Evolutionary conservation across 2,888 invertebrate species (phyloP), one percentile per base, ranked within the genome.

Genomic region (Caenorhabditis imperialis): DNA sequence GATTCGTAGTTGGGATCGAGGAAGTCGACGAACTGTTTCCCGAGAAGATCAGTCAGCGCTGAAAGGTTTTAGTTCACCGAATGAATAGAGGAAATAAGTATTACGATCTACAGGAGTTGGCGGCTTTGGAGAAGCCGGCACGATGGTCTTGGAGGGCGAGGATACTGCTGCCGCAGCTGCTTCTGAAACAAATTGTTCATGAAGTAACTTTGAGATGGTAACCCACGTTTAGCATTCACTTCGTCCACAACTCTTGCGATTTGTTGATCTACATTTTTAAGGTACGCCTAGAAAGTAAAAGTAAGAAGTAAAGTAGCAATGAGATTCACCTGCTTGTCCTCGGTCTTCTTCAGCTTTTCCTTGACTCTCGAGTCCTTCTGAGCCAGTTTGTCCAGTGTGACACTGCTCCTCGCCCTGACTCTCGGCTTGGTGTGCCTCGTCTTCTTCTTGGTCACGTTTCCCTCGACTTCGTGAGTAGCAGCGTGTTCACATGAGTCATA

Each of bases 11-110:
- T 76, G 0, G 84, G 84, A 57, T 84, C 82, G 53, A 84, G 55
- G 37, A 84, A 84, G 22, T 83, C 80, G 30, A 80, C 84, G 23
- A 84, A 77, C 33, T 80, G 79, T 18, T 77, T 78, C 12, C 84
- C 84, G 7, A 84, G 67, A 48, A 84, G 73, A 42, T 84, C 84
- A 22, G 74, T 78, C 8, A 84, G 48, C 0, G 84, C 83, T 84
- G 50, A 67, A 82, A 75, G 30, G 6, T 6, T 30, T 7, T 55
- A 1, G 38, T 18, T 30, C 42, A 44, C 1, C 14, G 6, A 23
- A 12, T 25, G 6, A 10, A 44, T 23, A 25, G n/a, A 7, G n/a
- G 18, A 16, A 18, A 16, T 30, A 38, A 35, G 6, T 22, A 54
- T 51, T 27, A 74, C 74, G 73, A 38, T 73, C 73, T 18, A 55